phyloP scores from a whole-genome alignment of 2,113 vertebrate species.

The Dendropsophus ebraccatus region DNA sequence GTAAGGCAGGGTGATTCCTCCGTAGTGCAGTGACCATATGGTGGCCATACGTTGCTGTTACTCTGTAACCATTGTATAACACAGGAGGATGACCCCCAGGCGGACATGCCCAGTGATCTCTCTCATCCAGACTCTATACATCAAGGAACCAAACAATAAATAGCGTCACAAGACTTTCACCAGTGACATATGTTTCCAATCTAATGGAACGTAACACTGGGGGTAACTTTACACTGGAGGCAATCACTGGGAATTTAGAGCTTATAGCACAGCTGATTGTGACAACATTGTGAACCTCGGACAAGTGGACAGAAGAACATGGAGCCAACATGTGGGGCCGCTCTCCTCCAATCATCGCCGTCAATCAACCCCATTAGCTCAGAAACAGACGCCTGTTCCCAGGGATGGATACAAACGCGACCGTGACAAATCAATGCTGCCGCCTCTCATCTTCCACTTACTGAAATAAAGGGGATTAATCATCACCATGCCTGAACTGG shows the following conservation, averaged over 20 bases:
- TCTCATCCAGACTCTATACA: neutral
- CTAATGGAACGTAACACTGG: slow-evolving; percentile 3
- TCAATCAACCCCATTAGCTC: neutral
- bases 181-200: slow-evolving; percentile 2
- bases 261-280: neutral
- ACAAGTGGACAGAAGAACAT: neutral
- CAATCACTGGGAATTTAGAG: neutral
- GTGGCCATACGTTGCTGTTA: no score
- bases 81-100: neutral
- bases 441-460: neutral
- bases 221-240: neutral
- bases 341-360: neutral
- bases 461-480: neutral
- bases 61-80: neutral
- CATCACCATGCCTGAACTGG: neutral
- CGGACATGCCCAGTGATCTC: neutral
- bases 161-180: neutral
- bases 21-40: no score
- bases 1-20: no score
- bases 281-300: neutral
- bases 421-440: neutral
- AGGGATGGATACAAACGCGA: neutral
- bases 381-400: neutral
- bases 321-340: neutral
- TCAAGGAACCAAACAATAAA: neutral